Conservation (phyloP, 64 coral and sea anemone species). For the Astreopora myriophthalma region DNA sequence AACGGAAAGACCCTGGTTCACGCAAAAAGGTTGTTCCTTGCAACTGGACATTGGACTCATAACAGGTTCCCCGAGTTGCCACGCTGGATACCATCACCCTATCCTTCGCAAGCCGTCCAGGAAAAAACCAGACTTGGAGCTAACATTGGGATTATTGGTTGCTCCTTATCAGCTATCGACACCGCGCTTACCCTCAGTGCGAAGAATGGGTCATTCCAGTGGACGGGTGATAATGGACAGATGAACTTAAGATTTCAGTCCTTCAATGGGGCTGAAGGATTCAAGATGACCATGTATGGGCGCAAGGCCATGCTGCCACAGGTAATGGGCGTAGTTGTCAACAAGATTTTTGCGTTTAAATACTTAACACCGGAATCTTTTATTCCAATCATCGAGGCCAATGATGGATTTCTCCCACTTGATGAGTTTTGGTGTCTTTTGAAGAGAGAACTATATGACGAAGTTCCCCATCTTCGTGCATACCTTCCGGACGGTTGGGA, state of each 20-base stretch:
- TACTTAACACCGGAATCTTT: conserved; percentile 38
- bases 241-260: conserved; percentile 9
- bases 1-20: conserved; percentile 12
- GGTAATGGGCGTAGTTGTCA: conserved; percentile 11
- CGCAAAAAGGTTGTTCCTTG: conserved; percentile 39
- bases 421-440: conserved; percentile 44
- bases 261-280: conserved; percentile 51
- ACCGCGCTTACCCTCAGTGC: conserved; percentile 36
- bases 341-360: conserved; percentile 40
- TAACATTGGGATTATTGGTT: conserved; percentile 54
- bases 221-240: background rate
- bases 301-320: conserved; percentile 42
- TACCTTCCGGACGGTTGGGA: conserved; percentile 55
- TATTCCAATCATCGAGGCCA: conserved; percentile 12
- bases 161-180: conserved; percentile 63
- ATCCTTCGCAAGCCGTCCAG: conserved; percentile 29
- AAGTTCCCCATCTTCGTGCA: conserved; percentile 34
- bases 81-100: conserved; percentile 62
- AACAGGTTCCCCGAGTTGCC: conserved; percentile 44
- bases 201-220: conserved; percentile 58
- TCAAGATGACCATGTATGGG: conserved; percentile 58
- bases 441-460: conserved; percentile 59
- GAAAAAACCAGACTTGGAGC: background rate
- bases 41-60: conserved; percentile 56
- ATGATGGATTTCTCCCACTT: conserved; percentile 61